Evolutionary conservation across 2,888 invertebrate genomes (phyloP), one percentile per base, ranked within the genome.

Genomic region (Drosophila demipolita): DNA sequence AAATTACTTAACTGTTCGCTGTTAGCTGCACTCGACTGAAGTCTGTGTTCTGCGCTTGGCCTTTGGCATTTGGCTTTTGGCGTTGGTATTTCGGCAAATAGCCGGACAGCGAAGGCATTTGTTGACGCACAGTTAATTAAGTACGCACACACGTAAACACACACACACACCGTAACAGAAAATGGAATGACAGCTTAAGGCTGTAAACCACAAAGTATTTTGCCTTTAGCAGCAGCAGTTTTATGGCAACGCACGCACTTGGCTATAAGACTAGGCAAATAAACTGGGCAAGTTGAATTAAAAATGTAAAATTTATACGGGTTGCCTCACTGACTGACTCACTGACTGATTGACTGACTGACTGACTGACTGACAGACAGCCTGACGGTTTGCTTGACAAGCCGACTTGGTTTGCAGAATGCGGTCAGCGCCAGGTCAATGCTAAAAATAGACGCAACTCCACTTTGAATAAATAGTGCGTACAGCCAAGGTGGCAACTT

Each of bases 271-370:
- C 80, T 75, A 80, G 78, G 78, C 86, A 83, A 81, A 83, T 80
- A 78, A 85, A 83, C 74, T 66, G 75, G 70, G 77, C 81, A 73
- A 73, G 75, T 83, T 71, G 78, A 82, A 87, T 86, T 80, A 86
- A 77, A 84, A 78, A 78, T 78, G 71, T 64, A 75, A 78, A 68
- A 74, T 71, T 63, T 66, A 73, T 67, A 59, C 68, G 38, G 38
- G 42, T 45, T 48, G 55, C 15, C 29, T n/a, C 35, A 20, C 23
- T 15, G 53, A 1, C 15, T 6, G 49, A 8, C 33, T 50, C 17
- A n/a, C 63, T 26, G 40, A 11, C 42, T 42, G 50, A n/a, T n/a
- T n/a, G 9, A 20, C 42, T 20, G 12, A 42, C 17, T 38, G 53
- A 9, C 20, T 23, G 40, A 20, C 32, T 26, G 52, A 11, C 42